Evolutionary conservation across 1,140 invertebrate genomes (phyloP).

Genomic region (Marisa cornuarietis): DNA sequence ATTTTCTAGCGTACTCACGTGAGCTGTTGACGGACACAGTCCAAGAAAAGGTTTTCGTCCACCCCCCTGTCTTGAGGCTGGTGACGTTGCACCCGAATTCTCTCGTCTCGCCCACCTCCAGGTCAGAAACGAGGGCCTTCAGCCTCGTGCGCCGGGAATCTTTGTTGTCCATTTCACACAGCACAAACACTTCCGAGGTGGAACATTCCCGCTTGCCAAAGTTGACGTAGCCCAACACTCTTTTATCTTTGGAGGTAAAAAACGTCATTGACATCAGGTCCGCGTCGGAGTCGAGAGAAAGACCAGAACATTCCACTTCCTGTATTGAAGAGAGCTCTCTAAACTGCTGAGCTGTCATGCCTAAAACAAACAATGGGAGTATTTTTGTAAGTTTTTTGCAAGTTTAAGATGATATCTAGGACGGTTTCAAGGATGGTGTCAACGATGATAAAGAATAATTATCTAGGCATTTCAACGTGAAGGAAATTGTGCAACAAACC

Average conservation of each 20-base stretch:
- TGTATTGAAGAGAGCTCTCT: background rate
- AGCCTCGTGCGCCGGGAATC: conserved; percentile 7
- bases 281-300: conserved; percentile 9
- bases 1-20: conserved; percentile 1
- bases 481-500: too few relatives aligned
- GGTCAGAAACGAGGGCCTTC: conserved; percentile 5
- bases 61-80: conserved; percentile 2
- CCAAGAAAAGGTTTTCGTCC: conserved; percentile 17
- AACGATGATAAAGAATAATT: too few relatives aligned
- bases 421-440: too few relatives aligned
- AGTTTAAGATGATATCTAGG: too few relatives aligned
- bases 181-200: conserved; percentile 11
- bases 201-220: conserved; percentile 2
- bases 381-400: too few relatives aligned
- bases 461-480: too few relatives aligned
- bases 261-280: conserved; percentile 15
- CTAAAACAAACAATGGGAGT: background rate
- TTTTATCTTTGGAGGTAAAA: conserved; percentile 6
- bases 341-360: background rate
- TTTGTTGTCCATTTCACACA: conserved; percentile 7
- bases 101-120: background rate
- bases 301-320: conserved; percentile 13
- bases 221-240: background rate
- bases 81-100: conserved; percentile 11
- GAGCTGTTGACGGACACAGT: conserved; percentile 7